phyloP scores from a whole-genome alignment of 2,797 vertebrate genomes.

The Onychomys torridus region DNA sequence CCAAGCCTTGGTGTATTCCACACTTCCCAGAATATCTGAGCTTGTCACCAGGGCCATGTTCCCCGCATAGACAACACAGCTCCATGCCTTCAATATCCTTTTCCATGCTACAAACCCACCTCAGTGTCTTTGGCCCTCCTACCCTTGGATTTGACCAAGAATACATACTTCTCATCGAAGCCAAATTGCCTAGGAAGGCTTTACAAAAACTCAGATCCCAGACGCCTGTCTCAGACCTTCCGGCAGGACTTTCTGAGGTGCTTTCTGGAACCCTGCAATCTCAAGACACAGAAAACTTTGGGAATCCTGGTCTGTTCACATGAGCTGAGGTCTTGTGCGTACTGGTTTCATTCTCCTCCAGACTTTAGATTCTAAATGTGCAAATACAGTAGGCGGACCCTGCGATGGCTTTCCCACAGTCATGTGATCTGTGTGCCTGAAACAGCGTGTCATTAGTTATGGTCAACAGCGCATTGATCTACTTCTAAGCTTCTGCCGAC shows the following conservation, averaged over 20 bases:
- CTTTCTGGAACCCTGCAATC: background rate
- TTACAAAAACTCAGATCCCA: background rate
- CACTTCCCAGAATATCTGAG: background rate
- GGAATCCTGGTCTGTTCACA: background rate
- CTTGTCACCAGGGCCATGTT: background rate
- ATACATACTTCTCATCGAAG: background rate
- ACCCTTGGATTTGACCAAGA: background rate
- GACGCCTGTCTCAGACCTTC: background rate
- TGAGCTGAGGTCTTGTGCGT: background rate
- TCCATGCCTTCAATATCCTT: background rate
- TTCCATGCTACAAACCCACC: background rate
- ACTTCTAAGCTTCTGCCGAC: background rate
- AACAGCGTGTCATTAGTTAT: fast-evolving
- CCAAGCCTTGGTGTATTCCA: background rate
- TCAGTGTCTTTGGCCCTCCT: background rate
- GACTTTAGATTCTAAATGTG: slow-evolving; percentile 14
- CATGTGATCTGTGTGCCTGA: background rate
- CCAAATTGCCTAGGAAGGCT: background rate
- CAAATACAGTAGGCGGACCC: background rate
- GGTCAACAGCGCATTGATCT: background rate
- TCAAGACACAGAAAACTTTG: background rate
- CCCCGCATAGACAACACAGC: fast-evolving
- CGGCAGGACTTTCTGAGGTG: no score
- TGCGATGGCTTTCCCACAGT: background rate
- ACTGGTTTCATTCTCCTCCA: background rate